Evolutionary conservation across 2,888 invertebrate species (phyloP), one percentile per base, ranked within the genome.

Genomic region (Danaus chrysippus): DNA sequence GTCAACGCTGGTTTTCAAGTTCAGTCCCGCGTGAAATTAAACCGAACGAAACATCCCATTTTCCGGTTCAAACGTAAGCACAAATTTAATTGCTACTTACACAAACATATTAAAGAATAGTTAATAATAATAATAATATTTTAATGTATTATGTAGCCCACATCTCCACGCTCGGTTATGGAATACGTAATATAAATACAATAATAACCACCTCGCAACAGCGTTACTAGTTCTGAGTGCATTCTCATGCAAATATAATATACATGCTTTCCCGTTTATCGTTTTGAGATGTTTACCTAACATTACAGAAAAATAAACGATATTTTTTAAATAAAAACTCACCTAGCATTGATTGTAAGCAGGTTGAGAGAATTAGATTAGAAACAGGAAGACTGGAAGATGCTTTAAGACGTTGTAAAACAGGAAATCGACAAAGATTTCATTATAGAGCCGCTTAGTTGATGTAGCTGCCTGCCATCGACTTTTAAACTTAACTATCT

Each of bases 1-100:
- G 23, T 34, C 23, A 34, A 8, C 23, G 15, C 17, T 49, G 49
- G 10, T 17, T 49, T 17, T 17, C 49, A 17, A 11, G 49, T 17
- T 49, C 66, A 64, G 19, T 54, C 54, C 54, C 34, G 43, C 62
- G 68, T 68, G 62, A 68, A 68, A 68, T 68, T 66, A 63, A 61
- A 46, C 52, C 17, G 54, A 59, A 66, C 46, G 52, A 58, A 64
- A 58, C 44, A 56, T 44, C 61, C 66, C 62, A 64, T 66, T 66
- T 66, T 64, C 58, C 59, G 62, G 54, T 64, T 15, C 17, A 56
- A 55, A 46, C 52, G 15, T 13, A 54, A 55, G n/a, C 17, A n/a
- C 44, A 46, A 55, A 15, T 56, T 62, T 23, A 56, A 59, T 43
- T 19, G 41, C 58, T 42, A n/a, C 11, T 11, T 49, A 19, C 49